Evolutionary conservation across 2,888 invertebrate genomes (phyloP).

Genomic region (Anthophora plumipes): DNA sequence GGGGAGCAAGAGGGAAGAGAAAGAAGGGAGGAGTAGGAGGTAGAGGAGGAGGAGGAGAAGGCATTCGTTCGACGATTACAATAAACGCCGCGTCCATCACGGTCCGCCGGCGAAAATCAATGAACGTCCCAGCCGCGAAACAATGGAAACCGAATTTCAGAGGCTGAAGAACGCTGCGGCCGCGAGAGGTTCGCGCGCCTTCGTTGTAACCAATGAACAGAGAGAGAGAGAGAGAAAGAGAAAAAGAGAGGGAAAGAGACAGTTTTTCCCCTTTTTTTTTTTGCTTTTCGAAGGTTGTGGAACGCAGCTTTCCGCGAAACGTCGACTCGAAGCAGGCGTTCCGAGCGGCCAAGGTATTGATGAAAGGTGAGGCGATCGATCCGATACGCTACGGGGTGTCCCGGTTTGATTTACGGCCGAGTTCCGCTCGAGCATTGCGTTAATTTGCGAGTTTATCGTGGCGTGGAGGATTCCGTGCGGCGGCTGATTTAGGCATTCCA

Average conservation of each 20-base stretch:
- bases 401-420: slow-evolving; percentile 34
- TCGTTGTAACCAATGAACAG: not conserved
- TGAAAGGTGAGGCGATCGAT: slow-evolving; percentile 61
- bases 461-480: too few relatives aligned
- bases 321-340: slow-evolving; percentile 31
- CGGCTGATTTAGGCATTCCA: not conserved
- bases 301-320: slow-evolving; percentile 45
- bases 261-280: not conserved
- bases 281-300: slow-evolving; percentile 7
- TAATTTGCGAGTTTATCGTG: slow-evolving; percentile 26
- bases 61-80: slow-evolving; percentile 55
- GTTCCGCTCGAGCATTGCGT: slow-evolving; percentile 21
- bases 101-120: slow-evolving; percentile 58
- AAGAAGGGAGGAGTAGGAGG: not conserved
- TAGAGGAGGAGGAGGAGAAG: not conserved
- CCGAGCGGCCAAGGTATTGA: slow-evolving; percentile 52
- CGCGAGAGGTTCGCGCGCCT: slow-evolving; percentile 5
- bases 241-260: too few relatives aligned
- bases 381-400: slow-evolving; percentile 55
- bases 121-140: slow-evolving; percentile 50
- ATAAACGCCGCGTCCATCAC: slow-evolving; percentile 61
- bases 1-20: not conserved
- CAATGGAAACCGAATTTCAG: slow-evolving; percentile 58
- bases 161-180: slow-evolving; percentile 18
- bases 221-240: too few relatives aligned